Percentiles rank a stretch among this genome's conserved stretches.
Evolutionary conservation across 2,113 vertebrate genomes (phyloP).

Genomic region (Myotis davidii): DNA sequence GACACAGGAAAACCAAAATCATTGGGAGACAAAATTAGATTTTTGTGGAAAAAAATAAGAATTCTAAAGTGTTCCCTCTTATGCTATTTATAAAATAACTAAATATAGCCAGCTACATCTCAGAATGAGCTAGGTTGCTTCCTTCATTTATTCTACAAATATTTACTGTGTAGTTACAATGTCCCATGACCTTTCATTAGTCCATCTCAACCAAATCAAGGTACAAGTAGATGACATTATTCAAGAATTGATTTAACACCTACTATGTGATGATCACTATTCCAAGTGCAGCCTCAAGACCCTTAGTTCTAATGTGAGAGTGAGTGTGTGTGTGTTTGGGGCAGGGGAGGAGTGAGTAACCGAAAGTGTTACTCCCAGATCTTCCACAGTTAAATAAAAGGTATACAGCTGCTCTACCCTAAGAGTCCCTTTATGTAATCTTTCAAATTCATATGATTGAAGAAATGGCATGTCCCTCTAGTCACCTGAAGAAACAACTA

Average conservation of each 20-base stretch:
- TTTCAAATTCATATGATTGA: neutral
- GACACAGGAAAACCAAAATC: neutral
- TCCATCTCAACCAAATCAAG: neutral
- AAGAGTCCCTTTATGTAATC: neutral
- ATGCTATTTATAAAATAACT: neutral
- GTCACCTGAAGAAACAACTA: neutral
- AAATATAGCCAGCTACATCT: neutral
- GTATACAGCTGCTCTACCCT: neutral
- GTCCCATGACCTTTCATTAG: neutral
- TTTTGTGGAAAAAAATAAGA: neutral
- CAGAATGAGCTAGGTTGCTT: neutral
- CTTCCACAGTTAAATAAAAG: neutral
- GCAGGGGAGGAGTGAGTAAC: fast-evolving
- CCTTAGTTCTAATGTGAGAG: neutral
- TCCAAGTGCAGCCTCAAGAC: neutral
- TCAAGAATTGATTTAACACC: neutral
- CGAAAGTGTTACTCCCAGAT: neutral
- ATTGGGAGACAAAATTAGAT: neutral
- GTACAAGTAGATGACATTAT: neutral
- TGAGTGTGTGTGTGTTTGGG: neutral
- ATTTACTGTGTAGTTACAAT: neutral
- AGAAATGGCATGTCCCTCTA: neutral
- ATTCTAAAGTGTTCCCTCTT: slow-evolving; percentile 6
- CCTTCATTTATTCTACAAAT: neutral
- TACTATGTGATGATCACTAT: neutral